Percentiles rank a stretch among this genome's conserved stretches.
phyloP scores from a whole-genome alignment of 2,888 invertebrate genomes.

The Megalurothrips usitatus region DNA sequence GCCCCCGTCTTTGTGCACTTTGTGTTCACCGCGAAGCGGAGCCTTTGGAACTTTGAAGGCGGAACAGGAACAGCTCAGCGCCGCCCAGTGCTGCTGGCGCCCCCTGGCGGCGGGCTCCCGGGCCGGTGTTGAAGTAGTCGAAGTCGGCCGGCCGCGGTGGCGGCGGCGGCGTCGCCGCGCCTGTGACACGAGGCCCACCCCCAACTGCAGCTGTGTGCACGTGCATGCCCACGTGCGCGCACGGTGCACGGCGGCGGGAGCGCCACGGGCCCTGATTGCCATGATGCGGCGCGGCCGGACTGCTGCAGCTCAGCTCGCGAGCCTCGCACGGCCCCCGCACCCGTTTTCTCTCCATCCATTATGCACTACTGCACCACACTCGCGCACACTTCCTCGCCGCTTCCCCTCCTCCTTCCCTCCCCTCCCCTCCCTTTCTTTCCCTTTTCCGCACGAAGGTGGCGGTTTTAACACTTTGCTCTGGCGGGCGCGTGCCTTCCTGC shows the following conservation, averaged over 20 bases:
- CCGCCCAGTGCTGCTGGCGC: too few relatives aligned
- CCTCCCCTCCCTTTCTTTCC: neutral
- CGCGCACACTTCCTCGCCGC: neutral
- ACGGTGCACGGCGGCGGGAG: too few relatives aligned
- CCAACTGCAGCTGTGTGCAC: too few relatives aligned
- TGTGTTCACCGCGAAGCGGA: neutral
- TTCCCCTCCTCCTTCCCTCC: neutral
- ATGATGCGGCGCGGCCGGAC: neutral
- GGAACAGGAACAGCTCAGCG: too few relatives aligned
- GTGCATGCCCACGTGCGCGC: too few relatives aligned
- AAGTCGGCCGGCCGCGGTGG: too few relatives aligned
- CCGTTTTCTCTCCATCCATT: slow-evolving; percentile 13
- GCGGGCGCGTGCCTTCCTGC: neutral
- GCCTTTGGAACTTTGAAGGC: neutral
- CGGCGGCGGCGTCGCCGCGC: too few relatives aligned
- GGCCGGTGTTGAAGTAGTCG: too few relatives aligned
- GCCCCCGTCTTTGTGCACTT: neutral
- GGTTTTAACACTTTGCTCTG: neutral
- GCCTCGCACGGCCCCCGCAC: neutral
- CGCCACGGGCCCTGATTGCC: too few relatives aligned
- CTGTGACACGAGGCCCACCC: too few relatives aligned
- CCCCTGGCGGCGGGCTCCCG: too few relatives aligned
- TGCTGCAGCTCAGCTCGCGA: neutral
- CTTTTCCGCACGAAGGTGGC: neutral
- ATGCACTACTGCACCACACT: neutral